These are phyloP conservation scores for Agriopis leucophaearia DNA, from an alignment of 2,888 invertebrate genomes.

Conservation along the genomic window DNA sequence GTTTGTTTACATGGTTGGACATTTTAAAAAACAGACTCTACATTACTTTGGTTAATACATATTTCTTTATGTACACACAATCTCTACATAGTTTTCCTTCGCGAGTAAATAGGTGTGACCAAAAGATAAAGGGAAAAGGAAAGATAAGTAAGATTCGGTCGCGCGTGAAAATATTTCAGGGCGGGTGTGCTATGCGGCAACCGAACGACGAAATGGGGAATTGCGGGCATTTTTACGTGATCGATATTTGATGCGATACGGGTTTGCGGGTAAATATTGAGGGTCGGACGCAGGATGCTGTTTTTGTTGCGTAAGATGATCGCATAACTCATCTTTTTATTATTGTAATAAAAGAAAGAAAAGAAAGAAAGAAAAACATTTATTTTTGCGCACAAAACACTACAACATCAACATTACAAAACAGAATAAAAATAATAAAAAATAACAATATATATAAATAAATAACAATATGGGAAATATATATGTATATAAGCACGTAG, in stretches of 20 bases:
- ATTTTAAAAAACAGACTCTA: too few species aligned
- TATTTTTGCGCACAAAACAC: too few species aligned
- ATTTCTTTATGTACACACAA: conserved; percentile 1
- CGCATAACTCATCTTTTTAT: not conserved
- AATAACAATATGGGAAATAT: too few species aligned
- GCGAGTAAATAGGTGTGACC: conserved; percentile 18
- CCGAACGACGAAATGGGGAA: conserved; percentile 29
- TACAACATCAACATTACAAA: too few species aligned
- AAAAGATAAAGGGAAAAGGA: conserved; percentile 28
- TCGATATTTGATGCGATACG: conserved; percentile 34
- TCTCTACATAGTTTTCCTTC: conserved; percentile 16
- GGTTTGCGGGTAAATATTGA: conserved; percentile 12
- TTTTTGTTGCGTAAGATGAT: conserved; percentile 14
- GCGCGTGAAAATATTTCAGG: conserved; percentile 34
- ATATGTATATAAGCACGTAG: too few species aligned
- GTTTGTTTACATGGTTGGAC: too few species aligned
- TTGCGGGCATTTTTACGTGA: conserved; percentile 35
- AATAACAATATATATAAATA: too few species aligned
- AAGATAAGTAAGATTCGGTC: conserved; percentile 31
- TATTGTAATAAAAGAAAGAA: not conserved
- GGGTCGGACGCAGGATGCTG: conserved; percentile 13
- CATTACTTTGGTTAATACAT: not conserved
- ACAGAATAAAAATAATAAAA: too few species aligned
- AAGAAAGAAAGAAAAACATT: too few species aligned
- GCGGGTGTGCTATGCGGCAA: conserved; percentile 28